Conservation (phyloP, 2,888 invertebrate genomes). For the Drosophila falleni region DNA sequence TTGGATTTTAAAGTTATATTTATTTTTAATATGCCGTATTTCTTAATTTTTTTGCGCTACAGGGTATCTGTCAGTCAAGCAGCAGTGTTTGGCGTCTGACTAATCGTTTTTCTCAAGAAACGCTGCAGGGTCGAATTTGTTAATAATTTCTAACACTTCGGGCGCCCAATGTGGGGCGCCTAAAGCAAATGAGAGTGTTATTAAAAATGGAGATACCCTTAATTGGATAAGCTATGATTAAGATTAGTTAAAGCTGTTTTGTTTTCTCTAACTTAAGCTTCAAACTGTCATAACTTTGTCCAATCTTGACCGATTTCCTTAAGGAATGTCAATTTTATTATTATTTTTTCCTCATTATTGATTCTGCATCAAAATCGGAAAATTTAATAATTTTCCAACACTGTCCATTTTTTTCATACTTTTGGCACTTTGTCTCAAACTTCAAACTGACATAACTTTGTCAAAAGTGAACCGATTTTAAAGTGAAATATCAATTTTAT, state of each 20-base stretch:
- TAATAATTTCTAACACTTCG: not conserved
- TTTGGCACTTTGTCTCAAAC: too few species aligned
- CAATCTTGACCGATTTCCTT: too few species aligned
- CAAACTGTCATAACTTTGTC: too few species aligned
- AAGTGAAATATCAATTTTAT: too few species aligned
- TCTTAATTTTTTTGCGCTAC: not conserved
- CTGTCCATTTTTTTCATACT: too few species aligned
- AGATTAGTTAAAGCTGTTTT: not conserved
- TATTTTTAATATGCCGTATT: not conserved
- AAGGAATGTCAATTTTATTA: too few species aligned
- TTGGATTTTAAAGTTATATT: not conserved
- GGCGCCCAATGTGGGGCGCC: conserved; percentile 19
- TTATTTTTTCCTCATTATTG: too few species aligned
- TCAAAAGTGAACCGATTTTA: too few species aligned
- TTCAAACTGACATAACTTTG: too few species aligned
- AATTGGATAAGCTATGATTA: not conserved
- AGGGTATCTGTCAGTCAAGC: conserved; percentile 3
- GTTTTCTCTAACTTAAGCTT: not conserved
- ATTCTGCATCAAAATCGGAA: not conserved
- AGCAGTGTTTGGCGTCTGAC: not conserved
- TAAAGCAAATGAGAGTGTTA: not conserved
- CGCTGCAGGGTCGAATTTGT: conserved; percentile 18
- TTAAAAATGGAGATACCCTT: not conserved
- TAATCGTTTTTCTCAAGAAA: conserved; percentile 12
- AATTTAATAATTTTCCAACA: too few species aligned